Evolutionary conservation across 2,888 invertebrate species (phyloP), one percentile per base, ranked within the genome.

Genomic region (Autographa pulchrina): DNA sequence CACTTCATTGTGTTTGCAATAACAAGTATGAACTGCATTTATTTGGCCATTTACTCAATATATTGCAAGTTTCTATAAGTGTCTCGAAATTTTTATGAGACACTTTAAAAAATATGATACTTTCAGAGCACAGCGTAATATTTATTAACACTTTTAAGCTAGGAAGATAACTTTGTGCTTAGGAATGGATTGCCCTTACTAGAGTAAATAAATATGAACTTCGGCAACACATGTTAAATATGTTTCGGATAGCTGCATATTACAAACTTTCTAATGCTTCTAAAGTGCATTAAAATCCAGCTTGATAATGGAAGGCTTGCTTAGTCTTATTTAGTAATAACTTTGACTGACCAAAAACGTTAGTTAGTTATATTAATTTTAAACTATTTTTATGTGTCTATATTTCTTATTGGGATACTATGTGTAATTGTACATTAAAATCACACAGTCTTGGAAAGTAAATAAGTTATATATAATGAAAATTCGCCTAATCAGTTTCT

Each of bases 401-500:
- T 9, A 9, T 13, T 16, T 16, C 43, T 5, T 54, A 54, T 1
- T 11, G 20, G 0, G 8, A 54, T 11, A 54, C 20, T 54, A 11
- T 18, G 18, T 18, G 7, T 52, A 18, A 18, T 18, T 52, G n/a
- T 18, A 52, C 8, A 52, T 18, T 52, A 7, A 8, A 8, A 35
- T 13, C n/a, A 32, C 5, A 9, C 16, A 11, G 56, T 2, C 31
- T 16, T 5, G 20, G 7, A 59, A 3, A 58, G 43, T 65, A 25
- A 14, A 16, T 1, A 43, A 62, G 48, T 68, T 31, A 1, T n/a
- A n/a, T n/a, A n/a, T n/a, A 66, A 58, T 32, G 41, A 35, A 67
- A 80, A 70, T 73, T 54, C 64, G 68, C 67, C 60, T 75, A 76
- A 82, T 83, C 79, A 83, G 74, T 74, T 74, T 65, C 62, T 81